Evolutionary conservation across 2,888 invertebrate species (phyloP).

Genomic region (Cremastinae sp.): DNA sequence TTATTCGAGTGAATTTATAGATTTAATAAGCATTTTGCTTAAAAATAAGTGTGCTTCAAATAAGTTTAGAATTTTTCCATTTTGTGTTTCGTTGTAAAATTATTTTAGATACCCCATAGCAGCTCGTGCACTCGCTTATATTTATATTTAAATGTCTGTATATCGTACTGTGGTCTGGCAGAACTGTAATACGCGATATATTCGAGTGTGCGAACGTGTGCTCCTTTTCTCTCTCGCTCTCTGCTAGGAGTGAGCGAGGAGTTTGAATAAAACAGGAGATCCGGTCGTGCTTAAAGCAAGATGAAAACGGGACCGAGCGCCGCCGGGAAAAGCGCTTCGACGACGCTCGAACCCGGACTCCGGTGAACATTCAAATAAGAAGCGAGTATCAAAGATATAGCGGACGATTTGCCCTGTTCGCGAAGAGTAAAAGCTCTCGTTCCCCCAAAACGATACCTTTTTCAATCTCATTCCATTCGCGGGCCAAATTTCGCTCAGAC

Average conservation of each 20-base stretch:
- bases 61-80: too few species aligned
- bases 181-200: conserved; percentile 65
- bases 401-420: conserved; percentile 51
- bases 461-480: conserved; percentile 39
- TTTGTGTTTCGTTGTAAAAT: conserved; percentile 12
- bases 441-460: conserved; percentile 50
- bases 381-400: conserved; percentile 23
- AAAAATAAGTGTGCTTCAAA: too few species aligned
- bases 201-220: conserved; percentile 64
- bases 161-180: conserved; percentile 31
- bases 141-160: conserved; percentile 10
- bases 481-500: too few species aligned
- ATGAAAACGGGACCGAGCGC: conserved; percentile 57
- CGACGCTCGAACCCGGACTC: conserved; percentile 22
- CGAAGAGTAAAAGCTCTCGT: conserved; percentile 54
- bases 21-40: too few species aligned
- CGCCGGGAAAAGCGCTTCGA: conserved; percentile 54
- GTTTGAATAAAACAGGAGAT: conserved; percentile 72
- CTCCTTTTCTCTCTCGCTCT: conserved; percentile 33
- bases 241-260: conserved; percentile 53
- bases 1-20: too few species aligned
- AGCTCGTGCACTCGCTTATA: background rate
- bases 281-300: conserved; percentile 70
- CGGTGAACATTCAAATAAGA: conserved; percentile 11
- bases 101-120: conserved; percentile 31